A percentile compares a stretch with the other conserved stretches of the same genome.
These are phyloP conservation scores for Tortricodes alternella DNA, from an alignment of 2,888 invertebrate species.

Conservation along the genomic window DNA sequence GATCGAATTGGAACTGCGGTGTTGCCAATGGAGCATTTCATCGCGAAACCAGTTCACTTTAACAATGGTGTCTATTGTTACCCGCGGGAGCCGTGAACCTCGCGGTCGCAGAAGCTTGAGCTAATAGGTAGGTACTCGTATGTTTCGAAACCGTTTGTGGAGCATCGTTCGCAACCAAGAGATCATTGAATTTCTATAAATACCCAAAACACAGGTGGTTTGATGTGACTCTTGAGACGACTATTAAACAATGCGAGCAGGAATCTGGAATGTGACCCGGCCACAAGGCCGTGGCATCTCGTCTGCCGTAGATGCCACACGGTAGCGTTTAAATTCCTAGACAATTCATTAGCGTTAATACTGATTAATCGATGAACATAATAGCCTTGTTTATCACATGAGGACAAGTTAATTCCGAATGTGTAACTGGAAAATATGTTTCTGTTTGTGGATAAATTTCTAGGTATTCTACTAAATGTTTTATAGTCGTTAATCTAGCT, in stretches of 20 bases:
- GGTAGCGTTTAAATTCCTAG: slow-evolving; percentile 36
- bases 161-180: background rate
- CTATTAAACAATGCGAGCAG: slow-evolving; percentile 68
- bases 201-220: slow-evolving; percentile 13
- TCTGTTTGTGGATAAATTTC: slow-evolving; percentile 7
- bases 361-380: slow-evolving; percentile 35
- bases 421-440: slow-evolving; percentile 8
- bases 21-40: slow-evolving; percentile 59
- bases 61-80: slow-evolving; percentile 64
- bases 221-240: slow-evolving; percentile 27
- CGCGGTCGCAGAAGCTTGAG: slow-evolving; percentile 10
- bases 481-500: slow-evolving; percentile 27
- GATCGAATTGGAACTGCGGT: slow-evolving; percentile 47
- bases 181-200: background rate
- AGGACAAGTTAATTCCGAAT: slow-evolving; percentile 28
- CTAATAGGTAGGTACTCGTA: too few species aligned
- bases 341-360: slow-evolving; percentile 32
- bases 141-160: slow-evolving; percentile 15
- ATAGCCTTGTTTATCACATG: slow-evolving; percentile 26
- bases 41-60: slow-evolving; percentile 56
- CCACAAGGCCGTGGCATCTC: slow-evolving; percentile 71
- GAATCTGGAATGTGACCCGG: slow-evolving; percentile 78
- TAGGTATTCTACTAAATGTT: slow-evolving; percentile 15
- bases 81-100: slow-evolving; percentile 32
- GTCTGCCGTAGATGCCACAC: slow-evolving; percentile 13